A percentile compares a stretch with the other conserved stretches of the same genome.
phyloP scores from a whole-genome alignment of 2,888 invertebrate species.

The Dendrolimus houi region DNA sequence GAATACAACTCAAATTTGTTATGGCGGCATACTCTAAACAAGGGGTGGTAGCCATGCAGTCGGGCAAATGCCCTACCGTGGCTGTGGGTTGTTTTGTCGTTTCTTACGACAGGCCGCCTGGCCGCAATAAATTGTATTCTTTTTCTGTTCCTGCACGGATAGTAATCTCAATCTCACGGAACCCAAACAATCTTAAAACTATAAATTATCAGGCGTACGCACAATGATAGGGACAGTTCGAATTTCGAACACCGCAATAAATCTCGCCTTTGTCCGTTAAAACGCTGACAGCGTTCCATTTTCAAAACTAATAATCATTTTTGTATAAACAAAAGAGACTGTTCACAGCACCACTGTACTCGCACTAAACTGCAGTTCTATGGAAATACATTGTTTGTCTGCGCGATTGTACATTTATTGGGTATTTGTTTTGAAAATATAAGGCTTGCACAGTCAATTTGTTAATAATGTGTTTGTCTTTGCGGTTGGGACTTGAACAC shows the following conservation, averaged over 20 bases:
- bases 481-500: not conserved
- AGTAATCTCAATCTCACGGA: too few relatives aligned
- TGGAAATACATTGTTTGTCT: not conserved
- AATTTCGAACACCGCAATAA: not conserved
- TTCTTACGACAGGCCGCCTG: too few relatives aligned
- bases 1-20: too few relatives aligned
- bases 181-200: too few relatives aligned
- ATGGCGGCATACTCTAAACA: too few relatives aligned
- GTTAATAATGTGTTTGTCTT: not conserved
- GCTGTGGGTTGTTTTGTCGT: too few relatives aligned
- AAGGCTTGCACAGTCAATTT: not conserved
- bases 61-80: too few relatives aligned
- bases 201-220: not conserved
- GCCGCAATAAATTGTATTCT: too few relatives aligned
- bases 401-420: not conserved
- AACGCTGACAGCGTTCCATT: not conserved
- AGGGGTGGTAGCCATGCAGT: too few relatives aligned
- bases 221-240: not conserved
- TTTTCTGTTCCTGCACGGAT: too few relatives aligned
- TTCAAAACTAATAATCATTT: not conserved
- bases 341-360: not conserved
- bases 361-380: not conserved
- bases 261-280: not conserved
- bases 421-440: not conserved
- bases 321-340: not conserved